Conservation (phyloP, 2,888 invertebrate species). For the Eutolmus rufibarbis region DNA sequence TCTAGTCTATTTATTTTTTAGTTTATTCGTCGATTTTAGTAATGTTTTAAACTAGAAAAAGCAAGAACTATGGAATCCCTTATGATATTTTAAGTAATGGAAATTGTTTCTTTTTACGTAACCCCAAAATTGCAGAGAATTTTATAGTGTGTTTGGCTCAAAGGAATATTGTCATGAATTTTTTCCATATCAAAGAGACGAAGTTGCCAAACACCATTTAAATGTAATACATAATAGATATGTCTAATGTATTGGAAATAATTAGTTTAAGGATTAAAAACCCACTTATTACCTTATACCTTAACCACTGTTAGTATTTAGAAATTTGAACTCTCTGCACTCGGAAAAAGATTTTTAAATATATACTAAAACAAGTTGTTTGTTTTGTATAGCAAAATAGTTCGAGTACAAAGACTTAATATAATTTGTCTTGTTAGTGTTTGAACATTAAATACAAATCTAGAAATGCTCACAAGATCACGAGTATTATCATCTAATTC, state of each 20-base stretch:
- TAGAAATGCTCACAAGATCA: constrained; percentile 71
- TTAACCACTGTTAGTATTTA: not conserved
- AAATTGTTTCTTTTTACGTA: no score
- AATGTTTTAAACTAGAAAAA: no score
- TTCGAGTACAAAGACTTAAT: not conserved
- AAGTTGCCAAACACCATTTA: not conserved
- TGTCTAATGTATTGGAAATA: not conserved
- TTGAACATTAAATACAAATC: not conserved
- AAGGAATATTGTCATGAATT: no score
- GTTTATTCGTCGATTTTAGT: no score
- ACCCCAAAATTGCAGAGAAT: no score
- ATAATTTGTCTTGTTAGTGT: not conserved
- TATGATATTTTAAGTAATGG: no score
- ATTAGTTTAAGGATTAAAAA: not conserved
- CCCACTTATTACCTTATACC: not conserved
- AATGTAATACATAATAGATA: not conserved
- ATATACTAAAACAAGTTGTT: not conserved
- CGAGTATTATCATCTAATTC: constrained; percentile 73
- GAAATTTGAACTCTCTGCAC: not conserved
- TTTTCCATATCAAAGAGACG: not conserved
- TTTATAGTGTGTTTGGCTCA: no score
- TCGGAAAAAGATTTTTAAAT: not conserved
- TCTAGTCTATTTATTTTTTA: not conserved
- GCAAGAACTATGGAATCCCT: no score
- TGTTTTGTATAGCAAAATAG: not conserved